phyloP scores from a whole-genome alignment of 2,113 vertebrate species.

The Ceyx margarethae region DNA sequence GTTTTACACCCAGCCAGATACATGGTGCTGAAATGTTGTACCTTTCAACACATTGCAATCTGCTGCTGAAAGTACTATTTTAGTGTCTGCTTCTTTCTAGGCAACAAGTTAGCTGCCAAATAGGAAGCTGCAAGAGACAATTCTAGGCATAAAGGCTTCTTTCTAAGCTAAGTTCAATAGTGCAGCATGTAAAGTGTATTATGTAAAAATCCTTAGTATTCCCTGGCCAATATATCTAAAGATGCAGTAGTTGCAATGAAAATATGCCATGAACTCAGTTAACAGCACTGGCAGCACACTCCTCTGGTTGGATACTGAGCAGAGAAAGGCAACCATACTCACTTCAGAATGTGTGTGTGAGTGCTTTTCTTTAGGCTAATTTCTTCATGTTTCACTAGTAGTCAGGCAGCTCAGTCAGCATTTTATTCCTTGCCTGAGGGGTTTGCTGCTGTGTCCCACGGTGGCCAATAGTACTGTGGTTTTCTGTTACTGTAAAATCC shows the following conservation, averaged over 20 bases:
- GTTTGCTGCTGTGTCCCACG: background rate
- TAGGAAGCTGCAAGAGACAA: background rate
- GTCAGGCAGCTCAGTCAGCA: background rate
- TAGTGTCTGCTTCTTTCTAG: background rate
- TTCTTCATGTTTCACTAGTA: background rate
- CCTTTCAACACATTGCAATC: background rate
- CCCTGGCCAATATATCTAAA: background rate
- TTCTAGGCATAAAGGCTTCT: background rate
- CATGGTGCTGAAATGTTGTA: background rate
- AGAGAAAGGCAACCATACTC: background rate
- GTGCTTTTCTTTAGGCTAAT: background rate
- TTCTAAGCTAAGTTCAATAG: background rate
- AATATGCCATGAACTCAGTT: background rate
- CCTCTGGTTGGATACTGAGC: background rate
- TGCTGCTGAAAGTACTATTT: background rate
- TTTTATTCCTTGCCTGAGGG: background rate
- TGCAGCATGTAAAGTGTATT: background rate
- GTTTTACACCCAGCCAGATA: background rate
- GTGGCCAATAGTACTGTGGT: background rate
- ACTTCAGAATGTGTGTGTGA: background rate
- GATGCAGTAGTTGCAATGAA: background rate
- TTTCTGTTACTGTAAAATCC: background rate
- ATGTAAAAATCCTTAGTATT: background rate
- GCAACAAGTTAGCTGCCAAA: background rate
- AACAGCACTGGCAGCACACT: background rate